Evolutionary conservation across 1,140 invertebrate genomes (phyloP).

Genomic region (Galleria mellonella): DNA sequence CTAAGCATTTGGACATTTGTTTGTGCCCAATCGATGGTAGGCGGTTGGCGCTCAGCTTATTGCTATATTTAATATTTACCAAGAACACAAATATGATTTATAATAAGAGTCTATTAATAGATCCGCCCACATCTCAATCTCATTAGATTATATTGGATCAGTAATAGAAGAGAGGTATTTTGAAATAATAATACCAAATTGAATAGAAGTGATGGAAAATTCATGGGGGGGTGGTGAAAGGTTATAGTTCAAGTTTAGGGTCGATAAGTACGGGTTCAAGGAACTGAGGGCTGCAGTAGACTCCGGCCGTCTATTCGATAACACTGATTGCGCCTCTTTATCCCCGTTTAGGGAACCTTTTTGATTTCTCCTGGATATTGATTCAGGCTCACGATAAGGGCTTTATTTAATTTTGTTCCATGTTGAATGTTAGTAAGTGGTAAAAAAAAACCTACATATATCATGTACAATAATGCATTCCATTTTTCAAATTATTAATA

Average conservation of each 20-base stretch:
- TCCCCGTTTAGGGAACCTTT: neutral
- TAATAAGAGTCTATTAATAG: neutral
- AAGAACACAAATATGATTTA: neutral
- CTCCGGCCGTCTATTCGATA: conserved; percentile 15
- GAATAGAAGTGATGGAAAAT: neutral
- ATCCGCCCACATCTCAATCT: neutral
- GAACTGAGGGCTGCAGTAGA: conserved; percentile 6
- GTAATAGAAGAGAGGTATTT: conserved; percentile 1
- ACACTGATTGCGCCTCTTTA: conserved; percentile 25
- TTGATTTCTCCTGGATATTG: too few relatives aligned
- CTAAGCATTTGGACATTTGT: too few relatives aligned
- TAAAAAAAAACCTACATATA: too few relatives aligned
- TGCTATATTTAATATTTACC: conserved; percentile 3
- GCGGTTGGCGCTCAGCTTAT: neutral
- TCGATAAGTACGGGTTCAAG: conserved; percentile 44
- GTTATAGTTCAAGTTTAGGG: conserved; percentile 49
- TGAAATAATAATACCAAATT: conserved; percentile 18
- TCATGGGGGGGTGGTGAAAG: conserved; percentile 20
- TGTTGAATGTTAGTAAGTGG: too few relatives aligned
- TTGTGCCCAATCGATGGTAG: neutral
- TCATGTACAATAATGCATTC: too few relatives aligned
- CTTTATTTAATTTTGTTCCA: too few relatives aligned
- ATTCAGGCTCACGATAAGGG: too few relatives aligned
- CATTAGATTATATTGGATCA: neutral
- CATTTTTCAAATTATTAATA: too few relatives aligned